phyloP scores from a whole-genome alignment of 2,888 invertebrate species.

The Polyploca ridens region DNA sequence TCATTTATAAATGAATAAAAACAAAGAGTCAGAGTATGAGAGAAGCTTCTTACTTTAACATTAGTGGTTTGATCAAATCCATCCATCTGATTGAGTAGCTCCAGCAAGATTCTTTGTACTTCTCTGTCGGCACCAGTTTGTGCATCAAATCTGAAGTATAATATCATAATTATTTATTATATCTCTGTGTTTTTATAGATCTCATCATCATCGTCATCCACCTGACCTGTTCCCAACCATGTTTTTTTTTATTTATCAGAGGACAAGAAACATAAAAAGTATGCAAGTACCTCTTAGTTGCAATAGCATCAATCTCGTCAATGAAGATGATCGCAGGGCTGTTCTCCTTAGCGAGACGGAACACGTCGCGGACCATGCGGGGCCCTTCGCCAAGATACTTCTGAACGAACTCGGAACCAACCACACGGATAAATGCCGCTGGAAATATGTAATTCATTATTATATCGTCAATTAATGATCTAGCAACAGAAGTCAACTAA shows the following conservation, averaged over 20 bases:
- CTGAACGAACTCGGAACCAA: slow-evolving; percentile 99
- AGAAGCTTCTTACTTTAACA: slow-evolving; percentile 90
- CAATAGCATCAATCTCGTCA: slow-evolving; percentile 99
- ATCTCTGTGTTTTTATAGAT: too few relatives aligned
- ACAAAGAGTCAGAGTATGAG: neutral
- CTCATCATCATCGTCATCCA: too few relatives aligned
- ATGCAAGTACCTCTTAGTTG: slow-evolving; percentile 92
- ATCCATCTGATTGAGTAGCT: slow-evolving; percentile 99
- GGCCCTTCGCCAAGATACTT: slow-evolving; percentile 99
- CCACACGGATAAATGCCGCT: slow-evolving; percentile 99
- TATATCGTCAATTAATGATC: too few relatives aligned
- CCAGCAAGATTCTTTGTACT: slow-evolving; percentile 98
- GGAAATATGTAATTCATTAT: slow-evolving; percentile 28
- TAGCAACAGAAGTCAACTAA: too few relatives aligned
- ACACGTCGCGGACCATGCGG: slow-evolving; percentile 99
- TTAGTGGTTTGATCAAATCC: slow-evolving; percentile 99
- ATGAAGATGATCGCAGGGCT: slow-evolving; percentile 99
- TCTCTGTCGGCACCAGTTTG: slow-evolving; percentile 99
- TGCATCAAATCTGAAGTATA: slow-evolving; percentile 90
- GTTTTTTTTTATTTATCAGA: too few relatives aligned
- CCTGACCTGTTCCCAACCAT: too few relatives aligned
- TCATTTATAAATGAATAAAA: neutral
- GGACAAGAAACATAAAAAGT: neutral
- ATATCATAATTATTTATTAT: neutral
- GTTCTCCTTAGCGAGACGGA: slow-evolving; percentile 99